A percentile compares a stretch with the other conserved stretches of the same genome.
Evolutionary conservation across 2,888 invertebrate species (phyloP).

Genomic region (Hyposoter dolosus): DNA sequence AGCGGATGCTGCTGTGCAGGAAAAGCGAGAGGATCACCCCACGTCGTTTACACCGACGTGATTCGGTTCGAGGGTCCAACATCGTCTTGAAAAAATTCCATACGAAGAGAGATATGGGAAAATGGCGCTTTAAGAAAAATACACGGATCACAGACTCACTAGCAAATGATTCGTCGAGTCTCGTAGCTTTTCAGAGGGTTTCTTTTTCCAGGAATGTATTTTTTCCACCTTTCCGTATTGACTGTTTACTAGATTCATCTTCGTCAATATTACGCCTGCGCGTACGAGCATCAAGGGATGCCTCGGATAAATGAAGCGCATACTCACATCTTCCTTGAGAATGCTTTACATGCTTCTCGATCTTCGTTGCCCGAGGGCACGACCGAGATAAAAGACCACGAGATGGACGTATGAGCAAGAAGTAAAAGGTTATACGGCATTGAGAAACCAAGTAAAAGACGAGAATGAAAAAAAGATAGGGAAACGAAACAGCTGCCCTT

Average conservation of each 20-base stretch:
- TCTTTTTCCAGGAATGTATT: constrained; percentile 5
- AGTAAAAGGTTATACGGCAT: constrained; percentile 53
- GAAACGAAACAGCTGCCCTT: constrained; percentile 71
- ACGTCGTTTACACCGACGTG: constrained; percentile 63
- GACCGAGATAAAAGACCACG: constrained; percentile 24
- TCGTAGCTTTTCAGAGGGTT: background rate
- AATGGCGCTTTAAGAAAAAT: constrained; percentile 4
- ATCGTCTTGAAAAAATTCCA: background rate
- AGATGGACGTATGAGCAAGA: constrained; percentile 35
- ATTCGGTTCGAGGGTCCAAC: constrained; percentile 61
- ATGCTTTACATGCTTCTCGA: background rate
- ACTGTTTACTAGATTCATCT: constrained; percentile 17
- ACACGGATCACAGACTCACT: background rate
- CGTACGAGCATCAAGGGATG: constrained; percentile 26
- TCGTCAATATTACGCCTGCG: constrained; percentile 57
- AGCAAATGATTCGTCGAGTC: constrained; percentile 16
- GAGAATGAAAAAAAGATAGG: constrained; percentile 57
- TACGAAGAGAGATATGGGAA: background rate
- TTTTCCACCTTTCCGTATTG: background rate
- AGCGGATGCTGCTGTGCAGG: constrained; percentile 13
- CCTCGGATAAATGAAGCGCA: background rate
- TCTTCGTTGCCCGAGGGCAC: constrained; percentile 25
- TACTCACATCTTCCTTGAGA: constrained; percentile 10
- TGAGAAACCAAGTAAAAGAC: constrained; percentile 47
- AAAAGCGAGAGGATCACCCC: constrained; percentile 13